Base-by-base conservation (phyloP, 2,888 invertebrate genomes). In the Sarcophaga variegata region DNA sequence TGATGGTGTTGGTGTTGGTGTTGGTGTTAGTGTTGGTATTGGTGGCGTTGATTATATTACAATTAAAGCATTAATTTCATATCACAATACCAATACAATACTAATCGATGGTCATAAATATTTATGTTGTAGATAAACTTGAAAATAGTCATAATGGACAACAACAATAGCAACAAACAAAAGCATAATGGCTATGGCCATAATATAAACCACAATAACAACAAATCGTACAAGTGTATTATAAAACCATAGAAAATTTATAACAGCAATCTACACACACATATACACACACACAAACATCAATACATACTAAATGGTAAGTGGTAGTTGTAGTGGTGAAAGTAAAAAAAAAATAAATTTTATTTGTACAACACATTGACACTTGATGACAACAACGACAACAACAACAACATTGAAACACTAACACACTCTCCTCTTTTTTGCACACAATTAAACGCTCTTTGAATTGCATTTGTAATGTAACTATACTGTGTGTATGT, bases 21-120 rank as follows among this genome's bases (percentile, higher is more conserved):
- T 37, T 37, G 2, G 37, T 37, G 8, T 37, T 37, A 8, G 37
- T 37, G 3, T 37, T 37, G 22, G 22, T 22, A 22, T 22, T 22
- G 37, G 37, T 37, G 37, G 37, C 37, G 8, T 37, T 37, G 83
- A 83, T 77, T 83, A 63, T 27, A 67, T 59, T 80, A 74, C 80
- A 80, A 83, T 86, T 76, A 82, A 86, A 82, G 17, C 54, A 82
- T 72, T 81, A 83, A 83, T 83, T 86, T 47, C 54, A 37, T 74
- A 83, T 83, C 66, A 54, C 14, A 12, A 54, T 17, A 77, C 67
- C 54, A 54, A 54, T 17, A 54, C 54, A 54, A 54, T 67, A 76
- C 27, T 82, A 76, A 85, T 76, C 64, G 76, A 49, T 69, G 76
- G 69, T 37, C 79, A 87, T 84, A 70, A 82, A 86, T 83, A 54